These are phyloP conservation scores for Spea hammondii DNA, from an alignment of 2,797 vertebrate genomes.

Conservation along the genomic window DNA sequence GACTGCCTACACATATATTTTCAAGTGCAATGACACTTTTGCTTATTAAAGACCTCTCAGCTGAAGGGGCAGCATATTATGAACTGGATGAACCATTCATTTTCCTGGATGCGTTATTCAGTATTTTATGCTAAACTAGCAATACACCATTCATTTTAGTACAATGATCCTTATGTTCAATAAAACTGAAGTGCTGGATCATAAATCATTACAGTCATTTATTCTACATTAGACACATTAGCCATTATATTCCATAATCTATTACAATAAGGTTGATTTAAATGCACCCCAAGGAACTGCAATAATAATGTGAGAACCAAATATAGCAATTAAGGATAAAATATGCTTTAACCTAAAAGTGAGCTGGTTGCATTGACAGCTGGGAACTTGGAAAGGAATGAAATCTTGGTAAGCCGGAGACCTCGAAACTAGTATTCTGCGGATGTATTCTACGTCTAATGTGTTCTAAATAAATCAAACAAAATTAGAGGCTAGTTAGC, in stretches of 20 bases:
- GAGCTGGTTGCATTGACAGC: slow-evolving; percentile 67
- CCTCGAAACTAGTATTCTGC: slow-evolving; percentile 54
- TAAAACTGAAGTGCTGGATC: slow-evolving; percentile 80
- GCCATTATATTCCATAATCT: slow-evolving; percentile 81
- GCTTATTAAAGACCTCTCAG: slow-evolving; percentile 82
- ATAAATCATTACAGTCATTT: slow-evolving; percentile 83
- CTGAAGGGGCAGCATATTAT: slow-evolving; percentile 81
- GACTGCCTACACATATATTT: slow-evolving; percentile 77
- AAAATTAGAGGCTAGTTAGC: neutral
- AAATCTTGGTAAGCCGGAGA: slow-evolving; percentile 57
- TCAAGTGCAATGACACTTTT: slow-evolving; percentile 78
- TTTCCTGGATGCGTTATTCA: slow-evolving; percentile 80
- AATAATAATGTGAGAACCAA: slow-evolving; percentile 80
- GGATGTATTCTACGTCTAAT: neutral
- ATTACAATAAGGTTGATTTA: slow-evolving; percentile 84
- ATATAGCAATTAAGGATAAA: slow-evolving; percentile 81
- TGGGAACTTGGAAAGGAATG: slow-evolving; percentile 71
- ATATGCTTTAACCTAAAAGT: slow-evolving; percentile 79
- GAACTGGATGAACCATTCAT: slow-evolving; percentile 80
- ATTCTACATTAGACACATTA: slow-evolving; percentile 83
- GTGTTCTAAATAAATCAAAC: neutral
- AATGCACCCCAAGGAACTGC: slow-evolving; percentile 80
- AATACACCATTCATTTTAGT: slow-evolving; percentile 81
- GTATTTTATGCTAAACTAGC: slow-evolving; percentile 83
- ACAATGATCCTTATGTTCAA: slow-evolving; percentile 85